Conservation (phyloP, 2,797 vertebrate species). For the Poeciliopsis gracilis region DNA sequence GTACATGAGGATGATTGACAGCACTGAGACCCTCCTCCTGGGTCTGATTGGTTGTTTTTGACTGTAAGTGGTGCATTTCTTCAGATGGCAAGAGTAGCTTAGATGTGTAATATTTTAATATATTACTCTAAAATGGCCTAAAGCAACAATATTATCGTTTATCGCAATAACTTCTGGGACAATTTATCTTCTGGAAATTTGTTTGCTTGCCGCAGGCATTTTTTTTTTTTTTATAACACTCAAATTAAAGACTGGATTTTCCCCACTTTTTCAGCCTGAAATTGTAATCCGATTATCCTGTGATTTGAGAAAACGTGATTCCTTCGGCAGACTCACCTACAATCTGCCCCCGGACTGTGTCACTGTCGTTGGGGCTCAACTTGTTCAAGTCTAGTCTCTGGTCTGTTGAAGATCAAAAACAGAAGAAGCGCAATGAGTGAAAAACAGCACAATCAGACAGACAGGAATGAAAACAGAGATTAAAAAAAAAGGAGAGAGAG, state of each 20-base stretch:
- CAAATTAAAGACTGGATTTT: not conserved
- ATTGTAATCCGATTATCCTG: not conserved
- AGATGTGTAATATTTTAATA: no score
- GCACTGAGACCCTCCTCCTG: no score
- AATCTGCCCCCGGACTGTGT: conserved; percentile 97
- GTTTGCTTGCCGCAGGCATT: no score
- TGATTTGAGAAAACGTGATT: not conserved
- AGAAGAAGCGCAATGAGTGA: conserved; percentile 12
- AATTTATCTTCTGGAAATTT: no score
- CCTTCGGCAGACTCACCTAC: conserved; percentile 86
- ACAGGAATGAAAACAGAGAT: conserved; percentile 41
- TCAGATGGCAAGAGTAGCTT: no score
- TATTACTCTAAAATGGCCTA: no score
- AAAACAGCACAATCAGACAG: conserved; percentile 30
- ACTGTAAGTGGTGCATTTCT: no score
- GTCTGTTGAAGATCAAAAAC: conserved; percentile 78
- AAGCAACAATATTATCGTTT: no score
- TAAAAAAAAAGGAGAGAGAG: not conserved
- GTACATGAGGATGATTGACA: no score
- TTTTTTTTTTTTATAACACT: no score
- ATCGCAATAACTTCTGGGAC: no score
- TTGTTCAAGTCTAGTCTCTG: conserved; percentile 99
- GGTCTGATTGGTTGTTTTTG: no score
- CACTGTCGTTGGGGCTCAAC: conserved; percentile 96
- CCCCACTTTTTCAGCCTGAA: not conserved